A percentile compares a stretch with the other conserved stretches of the same genome.
Evolutionary conservation across 1,140 invertebrate genomes (phyloP).

Genomic region (Drosophila ironensis): DNA sequence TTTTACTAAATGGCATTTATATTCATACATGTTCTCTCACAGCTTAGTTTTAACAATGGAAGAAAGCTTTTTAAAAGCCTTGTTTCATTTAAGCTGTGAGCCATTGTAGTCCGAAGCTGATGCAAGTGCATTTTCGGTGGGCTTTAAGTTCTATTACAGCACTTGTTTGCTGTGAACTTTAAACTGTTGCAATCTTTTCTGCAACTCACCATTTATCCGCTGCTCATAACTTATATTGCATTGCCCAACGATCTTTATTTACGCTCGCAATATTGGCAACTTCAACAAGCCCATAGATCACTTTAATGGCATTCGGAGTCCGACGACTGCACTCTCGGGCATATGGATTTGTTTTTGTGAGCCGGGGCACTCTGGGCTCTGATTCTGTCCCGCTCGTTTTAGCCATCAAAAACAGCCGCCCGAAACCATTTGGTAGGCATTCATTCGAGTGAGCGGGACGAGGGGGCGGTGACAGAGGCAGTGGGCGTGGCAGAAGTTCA

Average conservation of each 20-base stretch:
- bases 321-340: no score
- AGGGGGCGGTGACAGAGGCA: neutral
- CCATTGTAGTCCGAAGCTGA: no score
- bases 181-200: neutral
- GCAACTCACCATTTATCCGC: constrained; percentile 1
- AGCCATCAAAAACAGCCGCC: constrained; percentile 12
- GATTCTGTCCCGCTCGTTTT: constrained; percentile 6
- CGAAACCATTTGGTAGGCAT: constrained; percentile 16
- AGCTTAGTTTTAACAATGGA: no score
- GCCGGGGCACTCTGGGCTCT: no score
- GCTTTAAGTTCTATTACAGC: neutral
- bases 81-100: no score
- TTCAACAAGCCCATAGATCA: constrained; percentile 39
- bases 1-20: no score
- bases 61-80: no score
- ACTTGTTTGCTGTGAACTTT: no score
- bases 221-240: constrained; percentile 27
- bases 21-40: no score
- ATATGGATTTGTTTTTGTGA: no score
- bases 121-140: neutral
- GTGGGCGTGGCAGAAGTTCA: constrained; percentile 36
- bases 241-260: constrained; percentile 21
- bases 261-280: constrained; percentile 35
- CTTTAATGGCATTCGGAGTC: constrained; percentile 41
- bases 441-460: constrained; percentile 1